A percentile compares a stretch with the other conserved stretches of the same genome.
These are phyloP conservation scores for Drosophila oshimai DNA, from an alignment of 1,140 invertebrate species.

Conservation along the genomic window DNA sequence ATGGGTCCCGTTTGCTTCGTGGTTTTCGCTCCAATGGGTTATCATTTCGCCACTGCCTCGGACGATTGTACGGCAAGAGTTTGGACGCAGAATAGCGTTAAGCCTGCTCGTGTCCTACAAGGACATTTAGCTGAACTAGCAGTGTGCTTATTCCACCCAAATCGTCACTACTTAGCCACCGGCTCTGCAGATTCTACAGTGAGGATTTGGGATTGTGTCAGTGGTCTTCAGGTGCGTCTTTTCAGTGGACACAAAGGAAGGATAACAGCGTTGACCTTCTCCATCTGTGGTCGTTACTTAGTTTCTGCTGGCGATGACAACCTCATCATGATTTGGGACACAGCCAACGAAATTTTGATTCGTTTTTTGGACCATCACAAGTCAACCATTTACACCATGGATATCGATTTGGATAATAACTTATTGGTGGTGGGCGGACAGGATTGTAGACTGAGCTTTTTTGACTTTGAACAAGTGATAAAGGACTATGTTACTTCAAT, in stretches of 20 bases:
- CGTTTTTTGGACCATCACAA: conserved; percentile 23
- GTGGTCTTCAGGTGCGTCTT: conserved; percentile 35
- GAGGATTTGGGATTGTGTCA: conserved; percentile 46
- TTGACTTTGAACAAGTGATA: conserved; percentile 46
- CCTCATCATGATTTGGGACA: conserved; percentile 46
- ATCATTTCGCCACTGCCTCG: conserved; percentile 46
- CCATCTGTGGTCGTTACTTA: conserved; percentile 44
- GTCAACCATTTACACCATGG: conserved; percentile 13
- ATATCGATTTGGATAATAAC: conserved; percentile 41
- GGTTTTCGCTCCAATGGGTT: conserved; percentile 37
- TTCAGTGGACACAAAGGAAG: conserved; percentile 31
- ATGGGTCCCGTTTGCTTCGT: conserved; percentile 24
- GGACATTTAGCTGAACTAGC: conserved; percentile 45
- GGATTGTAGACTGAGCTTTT: conserved; percentile 39
- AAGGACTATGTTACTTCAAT: not conserved
- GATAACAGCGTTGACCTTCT: conserved; percentile 31
- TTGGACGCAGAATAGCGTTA: conserved; percentile 44
- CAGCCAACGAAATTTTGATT: conserved; percentile 10
- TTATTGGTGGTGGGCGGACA: conserved; percentile 38
- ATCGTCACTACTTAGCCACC: conserved; percentile 54
- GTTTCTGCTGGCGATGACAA: conserved; percentile 39
- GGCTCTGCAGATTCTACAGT: conserved; percentile 54
- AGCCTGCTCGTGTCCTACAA: conserved; percentile 11
- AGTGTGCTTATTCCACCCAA: conserved; percentile 49
- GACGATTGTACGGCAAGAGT: conserved; percentile 50